These are phyloP conservation scores for Taenioides sp. DNA, from an alignment of 2,797 vertebrate genomes.

Conservation along the genomic window DNA sequence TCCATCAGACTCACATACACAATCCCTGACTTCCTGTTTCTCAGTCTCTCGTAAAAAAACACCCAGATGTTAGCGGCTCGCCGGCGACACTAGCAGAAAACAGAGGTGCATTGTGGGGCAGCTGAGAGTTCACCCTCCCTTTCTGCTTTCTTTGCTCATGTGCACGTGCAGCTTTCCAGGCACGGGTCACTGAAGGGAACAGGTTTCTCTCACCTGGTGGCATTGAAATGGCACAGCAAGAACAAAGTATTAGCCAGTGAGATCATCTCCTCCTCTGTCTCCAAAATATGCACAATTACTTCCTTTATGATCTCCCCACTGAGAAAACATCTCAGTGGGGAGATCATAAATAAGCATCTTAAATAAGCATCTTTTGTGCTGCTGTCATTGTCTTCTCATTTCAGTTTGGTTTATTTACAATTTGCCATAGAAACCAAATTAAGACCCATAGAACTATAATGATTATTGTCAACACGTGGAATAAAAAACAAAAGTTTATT, in stretches of 20 bases:
- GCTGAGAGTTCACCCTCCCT: slow-evolving; percentile 20
- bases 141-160: slow-evolving; percentile 10
- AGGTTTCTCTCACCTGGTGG: slow-evolving; percentile 50
- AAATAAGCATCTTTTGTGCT: slow-evolving; percentile 17
- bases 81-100: slow-evolving; percentile 60
- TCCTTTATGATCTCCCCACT: slow-evolving; percentile 24
- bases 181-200: slow-evolving; percentile 41
- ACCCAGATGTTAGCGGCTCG: slow-evolving; percentile 74
- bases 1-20: slow-evolving; percentile 49
- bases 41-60: slow-evolving; percentile 71
- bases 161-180: slow-evolving; percentile 50
- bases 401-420: neutral
- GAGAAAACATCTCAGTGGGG: too few relatives aligned
- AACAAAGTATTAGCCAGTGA: slow-evolving; percentile 53
- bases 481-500: neutral
- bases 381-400: slow-evolving; percentile 3
- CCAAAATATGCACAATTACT: slow-evolving; percentile 47
- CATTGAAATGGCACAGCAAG: slow-evolving; percentile 35
- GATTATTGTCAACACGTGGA: slow-evolving; percentile 4
- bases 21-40: slow-evolving; percentile 65
- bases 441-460: neutral
- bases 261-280: slow-evolving; percentile 56
- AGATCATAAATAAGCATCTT: slow-evolving; percentile 15
- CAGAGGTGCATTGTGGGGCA: slow-evolving; percentile 73
- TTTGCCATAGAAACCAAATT: slow-evolving; percentile 8